phyloP scores from a whole-genome alignment of 2,888 invertebrate species.

The Drosophila siamana region DNA sequence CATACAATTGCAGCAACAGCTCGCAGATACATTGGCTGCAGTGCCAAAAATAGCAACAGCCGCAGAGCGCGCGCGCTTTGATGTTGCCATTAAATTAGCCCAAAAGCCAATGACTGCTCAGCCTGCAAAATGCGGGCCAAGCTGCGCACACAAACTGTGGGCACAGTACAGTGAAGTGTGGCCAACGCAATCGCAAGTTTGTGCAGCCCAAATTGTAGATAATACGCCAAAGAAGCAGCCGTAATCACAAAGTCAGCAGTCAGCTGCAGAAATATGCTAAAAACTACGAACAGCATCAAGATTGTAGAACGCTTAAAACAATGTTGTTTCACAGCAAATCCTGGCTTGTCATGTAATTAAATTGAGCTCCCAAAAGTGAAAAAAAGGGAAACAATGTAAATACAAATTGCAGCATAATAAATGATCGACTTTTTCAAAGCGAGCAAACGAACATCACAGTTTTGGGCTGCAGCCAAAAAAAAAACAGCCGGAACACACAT shows the following conservation, averaged over 20 bases:
- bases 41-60: constrained; percentile 45
- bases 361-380: too few relatives aligned
- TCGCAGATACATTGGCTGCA: constrained; percentile 5
- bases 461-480: neutral
- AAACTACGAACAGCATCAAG: neutral
- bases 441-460: too few relatives aligned
- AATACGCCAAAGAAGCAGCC: too few relatives aligned
- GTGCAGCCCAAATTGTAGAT: too few relatives aligned
- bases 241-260: too few relatives aligned
- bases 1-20: constrained; percentile 10
- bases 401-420: neutral
- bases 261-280: too few relatives aligned
- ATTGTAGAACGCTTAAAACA: too few relatives aligned
- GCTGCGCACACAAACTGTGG: constrained; percentile 4
- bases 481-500: constrained; percentile 13
- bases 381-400: too few relatives aligned
- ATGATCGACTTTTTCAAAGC: neutral
- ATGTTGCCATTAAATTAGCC: constrained; percentile 54
- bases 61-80: constrained; percentile 36
- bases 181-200: neutral
- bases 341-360: too few relatives aligned
- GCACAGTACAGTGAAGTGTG: constrained; percentile 1
- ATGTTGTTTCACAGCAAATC: too few relatives aligned
- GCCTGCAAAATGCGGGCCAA: constrained; percentile 25
- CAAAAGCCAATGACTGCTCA: constrained; percentile 39